These are phyloP conservation scores for Pygoscelis antarcticus DNA, from an alignment of 2,113 vertebrate genomes.

Conservation along the genomic window DNA sequence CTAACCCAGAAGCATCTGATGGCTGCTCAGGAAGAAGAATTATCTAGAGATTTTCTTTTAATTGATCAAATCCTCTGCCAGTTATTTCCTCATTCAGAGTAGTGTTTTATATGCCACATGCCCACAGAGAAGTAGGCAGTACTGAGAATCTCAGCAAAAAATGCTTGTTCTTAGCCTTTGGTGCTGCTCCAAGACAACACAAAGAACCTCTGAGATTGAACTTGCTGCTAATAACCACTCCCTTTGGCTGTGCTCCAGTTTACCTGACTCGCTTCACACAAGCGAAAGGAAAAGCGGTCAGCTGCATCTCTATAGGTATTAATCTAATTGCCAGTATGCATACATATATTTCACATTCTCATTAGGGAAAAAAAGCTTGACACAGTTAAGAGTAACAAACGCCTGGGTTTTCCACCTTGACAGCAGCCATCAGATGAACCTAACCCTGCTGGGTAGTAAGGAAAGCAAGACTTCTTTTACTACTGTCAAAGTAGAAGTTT, in stretches of 20 bases:
- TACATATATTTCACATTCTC: neutral
- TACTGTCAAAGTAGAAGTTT: neutral
- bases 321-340: neutral
- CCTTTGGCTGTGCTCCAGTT: neutral
- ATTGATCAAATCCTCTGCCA: neutral
- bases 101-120: neutral
- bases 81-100: neutral
- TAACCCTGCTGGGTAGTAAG: neutral
- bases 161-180: neutral
- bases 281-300: neutral
- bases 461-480: neutral
- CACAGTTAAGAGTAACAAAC: neutral
- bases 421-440: neutral
- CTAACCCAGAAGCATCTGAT: neutral
- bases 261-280: neutral
- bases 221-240: neutral
- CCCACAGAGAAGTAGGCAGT: neutral
- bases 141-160: neutral
- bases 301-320: neutral
- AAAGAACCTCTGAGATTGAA: neutral
- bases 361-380: neutral
- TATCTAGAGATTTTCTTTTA: neutral
- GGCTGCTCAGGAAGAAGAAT: neutral
- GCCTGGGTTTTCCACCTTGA: neutral
- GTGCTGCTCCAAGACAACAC: neutral